Evolutionary conservation across 2,113 vertebrate species (phyloP), one percentile per base, ranked within the genome.

Genomic region (rat (Rattus norvegicus)): DNA sequence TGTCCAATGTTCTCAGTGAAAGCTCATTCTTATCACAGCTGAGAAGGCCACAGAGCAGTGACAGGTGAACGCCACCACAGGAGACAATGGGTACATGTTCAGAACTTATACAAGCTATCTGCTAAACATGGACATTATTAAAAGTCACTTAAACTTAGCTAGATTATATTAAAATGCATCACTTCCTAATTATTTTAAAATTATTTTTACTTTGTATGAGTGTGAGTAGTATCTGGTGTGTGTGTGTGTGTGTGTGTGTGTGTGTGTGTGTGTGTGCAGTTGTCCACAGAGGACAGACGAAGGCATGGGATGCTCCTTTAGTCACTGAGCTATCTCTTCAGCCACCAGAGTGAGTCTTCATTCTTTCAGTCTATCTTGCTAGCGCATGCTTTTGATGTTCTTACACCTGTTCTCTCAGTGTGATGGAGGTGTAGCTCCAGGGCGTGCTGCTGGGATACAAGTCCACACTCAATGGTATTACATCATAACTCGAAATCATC

Each of bases 111-210:
- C 36, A 79, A 83, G 70, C 30, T 59, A 0, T 24, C n/a, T 39
- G 6, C 92, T 94, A 94, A 90, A 90, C 30, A 36, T n/a, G 14
- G 20, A 24, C 10, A n/a, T 43, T 47, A 79, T 70, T 88, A 88
- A 94, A 87, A 96, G 65, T 61, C 19, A 90, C n/a, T 43, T 54
- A 80, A 93, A 88, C 5, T 47, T 94, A 86, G 33, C 26, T 85
- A 85, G 92, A 91, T 36, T 72, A 83, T 79, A 75, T 76, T 85
- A 81, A 94, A 95, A 93, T 17, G 47, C 16, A 47, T 54, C 1
- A 54, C 47, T 89, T 86, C 30, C n/a, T 93, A 89, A 52, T 54
- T 75, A 49, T 87, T 33, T 85, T 65, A 1, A 3, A 85, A 33
- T 33, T 67, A 65, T 65, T 67, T 84, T 83, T 61, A 39, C n/a